These are phyloP conservation scores for Orestias chungarensis DNA, from an alignment of 2,797 vertebrate genomes.

Conservation along the genomic window DNA sequence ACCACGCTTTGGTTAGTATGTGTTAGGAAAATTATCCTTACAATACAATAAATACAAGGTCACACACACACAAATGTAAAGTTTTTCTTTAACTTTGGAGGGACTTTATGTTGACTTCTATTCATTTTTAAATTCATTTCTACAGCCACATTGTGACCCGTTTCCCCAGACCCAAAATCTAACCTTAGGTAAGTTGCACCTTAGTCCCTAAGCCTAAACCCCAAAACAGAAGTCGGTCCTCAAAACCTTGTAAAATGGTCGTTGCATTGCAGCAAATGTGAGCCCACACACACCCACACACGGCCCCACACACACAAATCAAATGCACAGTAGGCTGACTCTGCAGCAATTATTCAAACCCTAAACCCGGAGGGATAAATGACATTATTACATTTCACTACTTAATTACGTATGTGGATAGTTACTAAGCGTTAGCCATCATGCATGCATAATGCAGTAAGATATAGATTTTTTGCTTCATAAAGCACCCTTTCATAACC, in stretches of 20 bases:
- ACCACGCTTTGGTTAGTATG: no score
- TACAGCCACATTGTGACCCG: no score
- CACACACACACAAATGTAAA: neutral
- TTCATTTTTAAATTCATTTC: no score
- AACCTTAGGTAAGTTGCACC: no score
- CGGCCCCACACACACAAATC: conserved; percentile 32
- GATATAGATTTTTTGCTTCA: conserved; percentile 58
- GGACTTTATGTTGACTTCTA: no score
- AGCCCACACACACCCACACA: conserved; percentile 3
- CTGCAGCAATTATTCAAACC: conserved; percentile 75
- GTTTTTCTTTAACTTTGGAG: no score
- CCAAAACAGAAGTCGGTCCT: no score
- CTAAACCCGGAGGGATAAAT: conserved; percentile 74
- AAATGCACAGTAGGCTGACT: conserved; percentile 76
- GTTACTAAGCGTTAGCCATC: conserved; percentile 69
- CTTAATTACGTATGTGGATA: conserved; percentile 76
- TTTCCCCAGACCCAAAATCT: no score
- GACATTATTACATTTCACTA: conserved; percentile 77
- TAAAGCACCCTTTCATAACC: conserved; percentile 56
- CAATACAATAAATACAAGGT: neutral
- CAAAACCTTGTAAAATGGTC: no score
- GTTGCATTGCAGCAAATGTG: no score
- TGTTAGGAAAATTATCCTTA: no score
- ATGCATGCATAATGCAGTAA: conserved; percentile 66
- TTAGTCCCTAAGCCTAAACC: no score